Conservation (phyloP, 2,797 vertebrate species). For the Buceros bicornis region DNA sequence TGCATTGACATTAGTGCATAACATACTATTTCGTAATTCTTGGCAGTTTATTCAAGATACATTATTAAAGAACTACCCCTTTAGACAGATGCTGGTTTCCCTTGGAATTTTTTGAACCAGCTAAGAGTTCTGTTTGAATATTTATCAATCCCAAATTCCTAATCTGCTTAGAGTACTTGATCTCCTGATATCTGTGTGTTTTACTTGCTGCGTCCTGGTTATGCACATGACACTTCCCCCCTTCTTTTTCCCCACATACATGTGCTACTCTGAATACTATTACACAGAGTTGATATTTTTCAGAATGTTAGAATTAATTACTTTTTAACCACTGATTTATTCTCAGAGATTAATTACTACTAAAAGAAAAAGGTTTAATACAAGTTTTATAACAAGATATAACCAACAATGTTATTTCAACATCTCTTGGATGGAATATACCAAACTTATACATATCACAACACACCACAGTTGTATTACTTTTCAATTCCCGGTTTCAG, state of each 20-base stretch:
- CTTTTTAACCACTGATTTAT: not conserved
- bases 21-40: not conserved
- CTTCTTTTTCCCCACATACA: not conserved
- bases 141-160: not conserved
- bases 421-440: not conserved
- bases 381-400: not conserved
- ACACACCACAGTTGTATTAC: not conserved
- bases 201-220: not conserved
- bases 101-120: not conserved
- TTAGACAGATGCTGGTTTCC: not conserved
- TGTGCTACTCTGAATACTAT: not conserved
- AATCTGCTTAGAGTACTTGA: not conserved
- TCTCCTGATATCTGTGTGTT: not conserved
- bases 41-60: not conserved
- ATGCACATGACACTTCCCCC: not conserved
- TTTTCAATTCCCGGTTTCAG: not conserved
- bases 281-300: not conserved
- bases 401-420: not conserved
- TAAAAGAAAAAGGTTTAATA: not conserved
- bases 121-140: not conserved
- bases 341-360: not conserved
- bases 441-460: not conserved
- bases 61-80: not conserved
- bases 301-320: not conserved
- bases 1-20: not conserved